These are phyloP conservation scores for Aulostomus chinensis DNA, from an alignment of 2,797 vertebrate species.

Conservation along the genomic window DNA sequence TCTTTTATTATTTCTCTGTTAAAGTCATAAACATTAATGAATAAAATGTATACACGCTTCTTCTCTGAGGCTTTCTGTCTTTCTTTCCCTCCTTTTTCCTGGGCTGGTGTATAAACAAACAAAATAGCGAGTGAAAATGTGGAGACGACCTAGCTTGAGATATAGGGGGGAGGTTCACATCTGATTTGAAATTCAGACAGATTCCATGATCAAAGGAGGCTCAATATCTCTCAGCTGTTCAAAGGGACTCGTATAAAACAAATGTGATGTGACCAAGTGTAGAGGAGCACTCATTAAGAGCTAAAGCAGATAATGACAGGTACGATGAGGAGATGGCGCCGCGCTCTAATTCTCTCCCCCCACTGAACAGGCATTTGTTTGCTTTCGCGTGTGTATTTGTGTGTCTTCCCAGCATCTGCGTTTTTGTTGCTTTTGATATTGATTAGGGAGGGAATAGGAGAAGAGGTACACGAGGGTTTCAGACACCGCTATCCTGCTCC, in stretches of 20 bases:
- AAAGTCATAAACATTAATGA: slow-evolving; percentile 96
- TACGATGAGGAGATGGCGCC: slow-evolving; percentile 82
- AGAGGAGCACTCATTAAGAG: slow-evolving; percentile 95
- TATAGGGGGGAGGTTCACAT: slow-evolving; percentile 75
- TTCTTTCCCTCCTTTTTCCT: slow-evolving; percentile 45
- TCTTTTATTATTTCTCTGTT: slow-evolving; percentile 79
- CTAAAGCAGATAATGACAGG: slow-evolving; percentile 91
- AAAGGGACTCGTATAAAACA: slow-evolving; percentile 93
- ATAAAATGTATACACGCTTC: slow-evolving; percentile 82
- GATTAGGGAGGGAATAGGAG: slow-evolving; percentile 80
- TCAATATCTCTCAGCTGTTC: slow-evolving; percentile 94
- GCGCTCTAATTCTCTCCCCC: slow-evolving; percentile 72
- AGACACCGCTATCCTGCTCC: slow-evolving; percentile 59
- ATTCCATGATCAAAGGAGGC: slow-evolving; percentile 94
- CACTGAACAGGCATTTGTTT: slow-evolving; percentile 79
- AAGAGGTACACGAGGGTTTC: slow-evolving; percentile 72
- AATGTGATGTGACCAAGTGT: slow-evolving; percentile 96
- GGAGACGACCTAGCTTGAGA: slow-evolving; percentile 68
- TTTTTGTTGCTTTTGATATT: slow-evolving; percentile 82
- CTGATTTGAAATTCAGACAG: slow-evolving; percentile 93
- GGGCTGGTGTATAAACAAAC: slow-evolving; percentile 79
- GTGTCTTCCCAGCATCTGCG: slow-evolving; percentile 67
- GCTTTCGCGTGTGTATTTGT: slow-evolving; percentile 67
- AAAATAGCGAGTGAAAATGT: slow-evolving; percentile 75
- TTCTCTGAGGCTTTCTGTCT: slow-evolving; percentile 43